Base-by-base conservation (phyloP, 2,888 invertebrate genomes). In the Hypercompe scribonia region DNA sequence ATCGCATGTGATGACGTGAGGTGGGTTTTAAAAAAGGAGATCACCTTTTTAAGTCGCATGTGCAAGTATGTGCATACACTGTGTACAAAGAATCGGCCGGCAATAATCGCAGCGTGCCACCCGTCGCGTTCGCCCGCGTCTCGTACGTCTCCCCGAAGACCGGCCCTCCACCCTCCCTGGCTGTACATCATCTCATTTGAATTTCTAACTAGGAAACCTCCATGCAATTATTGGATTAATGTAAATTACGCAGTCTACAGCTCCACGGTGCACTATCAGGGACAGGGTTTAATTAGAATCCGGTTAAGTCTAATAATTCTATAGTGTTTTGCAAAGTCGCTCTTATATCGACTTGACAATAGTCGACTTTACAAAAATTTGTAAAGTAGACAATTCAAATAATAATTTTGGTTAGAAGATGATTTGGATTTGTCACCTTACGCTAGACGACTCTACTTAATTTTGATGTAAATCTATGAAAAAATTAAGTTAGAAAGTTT, bases 171-270 rank as follows among this genome's bases (percentile, higher is more conserved):
- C 87, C 89, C 88, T 84, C 87, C 81, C 90, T 86, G 91, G 91
- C 96, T 96, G 96, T 97, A 97, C 97, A 97, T 97, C 97, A 97
- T 97, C 97, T 97, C 97, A 97, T 97, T 97, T 97, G 97, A 97
- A 97, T 97, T 97, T 97, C 97, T 97, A 97, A 97, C 97, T 97
- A 97, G 97, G 97, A 97, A 97, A 97, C 97, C 97, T 97, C 97
- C 97, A 97, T 97, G 97, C 97, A 98, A 97, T 98, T 98, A 98
- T 98, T 98, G 97, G 98, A 97, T 97, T 97, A 97, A 98, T 98
- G 97, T 97, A 97, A 97, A 97, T 97, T 97, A 97, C 97, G 97
- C 97, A 97, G 97, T 97, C 97, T 97, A 97, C 97, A 93, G 95
- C 93, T 90, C 92, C 87, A 93, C 93, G 94, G 94, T 95, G 95